These are phyloP conservation scores for Pseudorhiza aurosa DNA, from an alignment of 30 jellyfish, hydroid and myxozoan species.

Conservation along the genomic window DNA sequence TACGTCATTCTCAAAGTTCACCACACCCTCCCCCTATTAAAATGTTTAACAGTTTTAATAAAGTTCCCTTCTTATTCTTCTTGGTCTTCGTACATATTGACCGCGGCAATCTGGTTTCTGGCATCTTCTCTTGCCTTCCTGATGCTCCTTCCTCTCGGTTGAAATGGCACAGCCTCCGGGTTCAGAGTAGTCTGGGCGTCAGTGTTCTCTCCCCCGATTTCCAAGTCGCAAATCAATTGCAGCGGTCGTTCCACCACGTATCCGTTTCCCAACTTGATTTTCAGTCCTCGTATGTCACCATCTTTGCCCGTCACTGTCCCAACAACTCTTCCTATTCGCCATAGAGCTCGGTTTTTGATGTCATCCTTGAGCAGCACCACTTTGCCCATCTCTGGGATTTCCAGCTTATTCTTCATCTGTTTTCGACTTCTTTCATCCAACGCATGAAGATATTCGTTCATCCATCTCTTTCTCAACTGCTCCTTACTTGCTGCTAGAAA, in stretches of 20 bases:
- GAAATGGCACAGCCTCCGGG: neutral
- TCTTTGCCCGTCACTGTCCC: conserved; percentile 28
- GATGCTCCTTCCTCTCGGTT: neutral
- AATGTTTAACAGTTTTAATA: too few species aligned
- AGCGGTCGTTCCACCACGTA: conserved; percentile 62
- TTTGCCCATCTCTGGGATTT: conserved; percentile 22
- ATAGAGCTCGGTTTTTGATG: conserved; percentile 17
- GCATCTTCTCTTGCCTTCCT: conserved; percentile 7
- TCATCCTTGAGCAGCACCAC: conserved; percentile 68
- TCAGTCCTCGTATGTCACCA: conserved; percentile 53
- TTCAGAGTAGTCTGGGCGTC: neutral
- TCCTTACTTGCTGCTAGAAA: conserved; percentile 24
- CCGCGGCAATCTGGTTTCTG: too few species aligned
- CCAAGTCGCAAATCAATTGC: conserved; percentile 57
- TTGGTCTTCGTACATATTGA: too few species aligned
- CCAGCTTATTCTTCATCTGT: neutral
- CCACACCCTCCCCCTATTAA: too few species aligned
- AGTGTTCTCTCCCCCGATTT: conserved; percentile 29
- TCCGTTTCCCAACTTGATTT: conserved; percentile 55
- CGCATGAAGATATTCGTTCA: conserved; percentile 53
- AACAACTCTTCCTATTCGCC: conserved; percentile 54
- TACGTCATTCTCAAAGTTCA: too few species aligned
- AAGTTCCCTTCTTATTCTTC: too few species aligned
- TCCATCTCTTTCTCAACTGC: conserved; percentile 38
- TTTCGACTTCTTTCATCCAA: conserved; percentile 47